A percentile compares a stretch with the other conserved stretches of the same genome.
Evolutionary conservation across 2,888 invertebrate species (phyloP).

Genomic region (Idaea aversata): DNA sequence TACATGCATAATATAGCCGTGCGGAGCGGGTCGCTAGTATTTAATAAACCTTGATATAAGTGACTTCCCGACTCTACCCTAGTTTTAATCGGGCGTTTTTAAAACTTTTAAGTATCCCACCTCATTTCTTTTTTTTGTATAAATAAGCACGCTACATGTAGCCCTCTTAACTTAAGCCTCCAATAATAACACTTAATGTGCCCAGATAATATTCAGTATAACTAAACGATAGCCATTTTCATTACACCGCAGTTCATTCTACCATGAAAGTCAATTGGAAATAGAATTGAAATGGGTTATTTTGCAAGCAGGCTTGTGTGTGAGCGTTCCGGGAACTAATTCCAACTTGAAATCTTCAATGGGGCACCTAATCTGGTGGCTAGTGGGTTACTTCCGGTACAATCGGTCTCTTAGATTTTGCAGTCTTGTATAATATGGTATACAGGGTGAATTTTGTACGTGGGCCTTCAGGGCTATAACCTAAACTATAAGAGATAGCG

Average conservation of each 20-base stretch:
- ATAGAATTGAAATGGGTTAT: background rate
- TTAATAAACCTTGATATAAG: no score
- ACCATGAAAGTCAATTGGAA: background rate
- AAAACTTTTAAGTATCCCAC: no score
- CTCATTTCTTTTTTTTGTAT: no score
- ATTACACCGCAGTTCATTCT: background rate
- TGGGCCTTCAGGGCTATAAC: no score
- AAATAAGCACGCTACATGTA: no score
- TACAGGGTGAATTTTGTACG: background rate
- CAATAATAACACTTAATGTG: background rate
- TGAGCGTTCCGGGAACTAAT: constrained; percentile 16
- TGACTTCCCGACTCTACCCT: no score
- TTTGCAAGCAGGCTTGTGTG: constrained; percentile 1
- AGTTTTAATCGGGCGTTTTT: no score
- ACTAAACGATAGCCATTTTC: background rate
- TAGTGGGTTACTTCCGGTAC: constrained; percentile 31
- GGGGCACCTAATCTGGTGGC: constrained; percentile 36
- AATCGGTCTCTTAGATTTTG: constrained; percentile 8
- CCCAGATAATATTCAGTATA: background rate
- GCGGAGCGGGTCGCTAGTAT: no score
- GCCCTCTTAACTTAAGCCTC: background rate
- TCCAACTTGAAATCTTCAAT: constrained; percentile 31
- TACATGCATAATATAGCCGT: no score
- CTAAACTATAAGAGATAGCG: no score
- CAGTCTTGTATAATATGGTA: background rate